These are phyloP conservation scores for Oscheius onirici DNA, from an alignment of 2,888 invertebrate species.

Conservation along the genomic window DNA sequence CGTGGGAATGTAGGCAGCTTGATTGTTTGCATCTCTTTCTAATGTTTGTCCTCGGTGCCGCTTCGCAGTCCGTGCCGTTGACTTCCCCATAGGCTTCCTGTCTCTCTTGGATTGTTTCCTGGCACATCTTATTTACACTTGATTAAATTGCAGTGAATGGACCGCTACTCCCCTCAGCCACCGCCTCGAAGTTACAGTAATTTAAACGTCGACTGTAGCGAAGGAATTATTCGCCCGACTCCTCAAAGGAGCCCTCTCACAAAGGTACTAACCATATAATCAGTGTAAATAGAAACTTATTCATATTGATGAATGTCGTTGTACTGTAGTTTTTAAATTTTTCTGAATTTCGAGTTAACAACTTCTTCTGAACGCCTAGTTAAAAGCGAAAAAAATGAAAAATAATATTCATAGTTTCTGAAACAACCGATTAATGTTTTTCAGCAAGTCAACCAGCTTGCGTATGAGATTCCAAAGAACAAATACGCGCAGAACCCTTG, in stretches of 20 bases:
- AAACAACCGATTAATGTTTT: conserved; percentile 32
- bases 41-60: conserved; percentile 24
- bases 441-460: conserved; percentile 71
- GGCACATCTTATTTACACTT: neutral
- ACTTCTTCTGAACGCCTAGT: neutral
- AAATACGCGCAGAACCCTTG: conserved; percentile 70
- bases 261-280: too few relatives aligned
- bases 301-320: too few relatives aligned
- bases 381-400: neutral
- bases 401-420: neutral
- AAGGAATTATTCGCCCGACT: conserved; percentile 54
- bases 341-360: neutral
- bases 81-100: conserved; percentile 26
- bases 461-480: conserved; percentile 70
- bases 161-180: conserved; percentile 42
- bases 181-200: conserved; percentile 48
- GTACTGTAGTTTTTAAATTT: too few relatives aligned
- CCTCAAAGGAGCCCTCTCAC: conserved; percentile 65
- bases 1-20: conserved; percentile 24
- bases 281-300: too few relatives aligned
- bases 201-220: conserved; percentile 51
- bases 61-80: conserved; percentile 23
- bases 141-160: conserved; percentile 13
- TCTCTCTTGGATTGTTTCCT: conserved; percentile 19
- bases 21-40: conserved; percentile 28